These are phyloP conservation scores for Aspidiotus rigidus DNA, from an alignment of 2,888 invertebrate genomes.

Conservation along the genomic window DNA sequence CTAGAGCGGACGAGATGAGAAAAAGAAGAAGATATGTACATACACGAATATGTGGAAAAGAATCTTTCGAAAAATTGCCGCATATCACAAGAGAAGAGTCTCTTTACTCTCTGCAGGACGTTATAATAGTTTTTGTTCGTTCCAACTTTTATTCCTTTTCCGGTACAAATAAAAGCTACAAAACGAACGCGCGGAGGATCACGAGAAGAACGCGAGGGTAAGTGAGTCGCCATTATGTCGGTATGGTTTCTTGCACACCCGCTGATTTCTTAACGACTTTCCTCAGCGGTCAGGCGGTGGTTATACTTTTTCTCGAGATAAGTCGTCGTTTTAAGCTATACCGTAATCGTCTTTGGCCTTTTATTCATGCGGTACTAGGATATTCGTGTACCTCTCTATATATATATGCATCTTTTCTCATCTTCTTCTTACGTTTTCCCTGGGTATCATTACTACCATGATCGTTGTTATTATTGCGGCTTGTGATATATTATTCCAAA, in stretches of 20 bases:
- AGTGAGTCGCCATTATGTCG: slow-evolving; percentile 31
- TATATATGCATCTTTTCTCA: too few relatives aligned
- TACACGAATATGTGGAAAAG: not conserved
- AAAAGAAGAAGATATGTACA: not conserved
- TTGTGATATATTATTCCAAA: too few relatives aligned
- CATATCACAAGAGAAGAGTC: slow-evolving; percentile 19
- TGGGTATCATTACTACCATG: too few relatives aligned
- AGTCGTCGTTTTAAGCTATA: slow-evolving; percentile 24
- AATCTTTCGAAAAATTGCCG: slow-evolving; percentile 10
- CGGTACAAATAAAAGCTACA: slow-evolving; percentile 29
- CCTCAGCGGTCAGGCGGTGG: slow-evolving; percentile 30
- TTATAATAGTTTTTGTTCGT: slow-evolving; percentile 24
- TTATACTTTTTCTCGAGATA: slow-evolving; percentile 23
- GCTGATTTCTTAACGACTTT: slow-evolving; percentile 33
- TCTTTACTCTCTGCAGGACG: slow-evolving; percentile 29
- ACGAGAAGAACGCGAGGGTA: slow-evolving; percentile 20
- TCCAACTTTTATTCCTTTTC: slow-evolving; percentile 30
- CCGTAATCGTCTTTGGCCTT: too few relatives aligned
- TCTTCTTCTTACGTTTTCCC: too few relatives aligned
- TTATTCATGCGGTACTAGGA: too few relatives aligned
- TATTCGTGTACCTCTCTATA: too few relatives aligned
- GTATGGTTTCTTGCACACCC: slow-evolving; percentile 32
- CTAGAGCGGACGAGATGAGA: not conserved
- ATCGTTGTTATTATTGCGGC: too few relatives aligned
- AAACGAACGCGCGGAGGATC: slow-evolving; percentile 14